Base-by-base conservation (phyloP, 2,113 vertebrate species). In the Tympanuchus pallidicinctus region DNA sequence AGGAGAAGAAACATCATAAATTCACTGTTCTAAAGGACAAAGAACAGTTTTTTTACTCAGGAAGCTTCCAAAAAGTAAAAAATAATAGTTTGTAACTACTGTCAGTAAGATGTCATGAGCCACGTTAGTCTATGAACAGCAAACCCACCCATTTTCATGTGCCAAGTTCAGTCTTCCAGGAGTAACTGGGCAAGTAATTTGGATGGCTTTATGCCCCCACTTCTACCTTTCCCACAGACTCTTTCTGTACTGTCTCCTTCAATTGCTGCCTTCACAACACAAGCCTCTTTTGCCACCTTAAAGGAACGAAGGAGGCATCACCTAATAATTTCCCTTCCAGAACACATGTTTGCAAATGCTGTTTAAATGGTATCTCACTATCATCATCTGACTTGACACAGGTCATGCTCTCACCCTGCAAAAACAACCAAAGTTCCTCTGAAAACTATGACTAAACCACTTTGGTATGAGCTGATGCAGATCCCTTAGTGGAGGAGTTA, bases 381-480 rank as follows among this genome's bases (percentile, higher is more conserved):
- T 86, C 61, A 74, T 83, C 57, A 64, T 89, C 52, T 71, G 18
- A 65, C 60, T 18, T 80, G 85, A 85, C 70, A 83, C 42, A 73
- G 84, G 66, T 84, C 77, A 36, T 19, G 54, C 76, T 86, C 83
- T 92, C 60, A 15, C 70, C 43, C 63, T 82, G 80, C 9, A 88
- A 77, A 17, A 77, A 59, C 81, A 90, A 65, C 2, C 52, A 32
- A 86, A 75, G 18, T 56, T 74, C 52, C 28, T 75, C 88, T 86
- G 65, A 89, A 84, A 94, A 65, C 38, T 34, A 19, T 86, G 77
- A 88, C 74, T 82, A 48, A 75, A 87, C 19, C 54, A 13, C 85
- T 81, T 24, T 18, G 86, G 71, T 82, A 86, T 63, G 89, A 95
- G 65, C 60, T 92, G 85, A 92, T 89, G 75, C 45, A 70, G 65